These are phyloP conservation scores for Pseudococcus longispinus DNA, from an alignment of 2,888 invertebrate genomes.

Conservation along the genomic window DNA sequence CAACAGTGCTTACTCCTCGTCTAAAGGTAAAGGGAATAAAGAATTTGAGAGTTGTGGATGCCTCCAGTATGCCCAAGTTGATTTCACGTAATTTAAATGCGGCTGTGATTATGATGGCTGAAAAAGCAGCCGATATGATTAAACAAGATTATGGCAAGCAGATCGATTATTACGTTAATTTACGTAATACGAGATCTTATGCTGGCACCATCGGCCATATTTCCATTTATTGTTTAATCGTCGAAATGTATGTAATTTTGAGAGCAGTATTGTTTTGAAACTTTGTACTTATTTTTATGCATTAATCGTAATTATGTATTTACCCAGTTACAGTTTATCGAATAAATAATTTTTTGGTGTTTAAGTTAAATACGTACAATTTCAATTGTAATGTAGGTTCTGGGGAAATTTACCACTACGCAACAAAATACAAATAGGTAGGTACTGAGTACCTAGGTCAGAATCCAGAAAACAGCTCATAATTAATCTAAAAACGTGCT, in stretches of 20 bases:
- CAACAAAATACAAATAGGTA: neutral
- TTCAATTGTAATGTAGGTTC: neutral
- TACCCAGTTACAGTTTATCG: neutral
- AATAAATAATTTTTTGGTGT: neutral
- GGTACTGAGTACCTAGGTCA: neutral
- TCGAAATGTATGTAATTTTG: neutral
- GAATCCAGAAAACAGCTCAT: neutral
- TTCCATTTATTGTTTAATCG: neutral
- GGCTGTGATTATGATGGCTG: slow-evolving; percentile 61
- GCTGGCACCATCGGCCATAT: neutral
- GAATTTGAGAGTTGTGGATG: slow-evolving; percentile 63
- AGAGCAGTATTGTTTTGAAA: neutral
- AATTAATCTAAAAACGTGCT: neutral
- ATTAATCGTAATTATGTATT: neutral
- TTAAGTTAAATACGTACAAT: neutral
- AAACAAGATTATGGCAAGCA: slow-evolving; percentile 61
- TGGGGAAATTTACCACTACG: neutral
- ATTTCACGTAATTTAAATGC: slow-evolving; percentile 62
- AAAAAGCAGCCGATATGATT: slow-evolving; percentile 61
- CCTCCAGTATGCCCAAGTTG: slow-evolving; percentile 63
- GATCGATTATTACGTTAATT: neutral
- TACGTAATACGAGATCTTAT: neutral
- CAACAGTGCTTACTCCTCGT: slow-evolving; percentile 61
- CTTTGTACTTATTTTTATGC: neutral
- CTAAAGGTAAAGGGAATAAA: slow-evolving; percentile 62